Conservation (phyloP, 1,140 invertebrate genomes). For the Drosophila sp. region DNA sequence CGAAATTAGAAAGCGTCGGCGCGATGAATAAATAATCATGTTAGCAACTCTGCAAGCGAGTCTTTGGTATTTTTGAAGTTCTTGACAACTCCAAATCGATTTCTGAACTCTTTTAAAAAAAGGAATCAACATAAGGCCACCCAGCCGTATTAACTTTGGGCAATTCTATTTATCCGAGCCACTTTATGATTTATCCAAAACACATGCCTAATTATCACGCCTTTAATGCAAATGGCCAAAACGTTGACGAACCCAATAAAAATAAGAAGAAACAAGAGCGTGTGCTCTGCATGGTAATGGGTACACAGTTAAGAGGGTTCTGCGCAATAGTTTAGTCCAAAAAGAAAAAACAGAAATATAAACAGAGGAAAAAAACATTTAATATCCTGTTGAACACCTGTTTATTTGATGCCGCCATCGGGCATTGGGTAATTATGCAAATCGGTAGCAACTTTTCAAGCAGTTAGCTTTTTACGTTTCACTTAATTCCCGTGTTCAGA, state of each 20-base stretch:
- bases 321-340: conserved; percentile 56
- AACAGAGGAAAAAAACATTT: conserved; percentile 52
- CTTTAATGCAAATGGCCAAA: conserved; percentile 60
- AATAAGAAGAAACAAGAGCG: conserved; percentile 4
- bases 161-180: conserved; percentile 31
- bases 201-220: conserved; percentile 53
- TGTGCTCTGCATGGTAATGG: conserved; percentile 61
- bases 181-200: conserved; percentile 46
- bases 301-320: conserved; percentile 16
- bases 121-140: neutral
- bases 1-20: conserved; percentile 42
- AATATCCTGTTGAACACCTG: conserved; percentile 79
- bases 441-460: conserved; percentile 42
- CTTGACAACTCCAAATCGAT: no score
- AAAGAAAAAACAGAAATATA: conserved; percentile 35
- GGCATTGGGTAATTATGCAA: conserved; percentile 59
- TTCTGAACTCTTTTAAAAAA: neutral
- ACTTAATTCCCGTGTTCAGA: conserved; percentile 74
- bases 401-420: conserved; percentile 46
- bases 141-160: conserved; percentile 13
- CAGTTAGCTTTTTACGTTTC: conserved; percentile 59
- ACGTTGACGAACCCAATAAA: conserved; percentile 13
- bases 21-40: conserved; percentile 33
- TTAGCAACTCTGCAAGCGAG: neutral
- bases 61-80: no score